These are phyloP conservation scores for Morpho achilles DNA, from an alignment of 2,888 invertebrate species.

Conservation along the genomic window DNA sequence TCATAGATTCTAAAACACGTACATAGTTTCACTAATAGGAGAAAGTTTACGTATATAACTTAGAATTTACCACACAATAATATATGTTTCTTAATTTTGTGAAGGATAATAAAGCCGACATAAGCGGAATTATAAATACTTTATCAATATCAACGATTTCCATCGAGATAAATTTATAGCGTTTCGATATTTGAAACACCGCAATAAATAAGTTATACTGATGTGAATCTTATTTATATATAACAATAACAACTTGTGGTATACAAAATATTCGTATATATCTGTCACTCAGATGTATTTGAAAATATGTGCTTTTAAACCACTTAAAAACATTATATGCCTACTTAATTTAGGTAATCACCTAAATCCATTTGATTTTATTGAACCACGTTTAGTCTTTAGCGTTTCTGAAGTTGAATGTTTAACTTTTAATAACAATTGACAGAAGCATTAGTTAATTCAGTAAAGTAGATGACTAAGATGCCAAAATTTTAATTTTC, in stretches of 20 bases:
- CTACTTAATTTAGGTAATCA: background rate
- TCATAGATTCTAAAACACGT: slow-evolving; percentile 26
- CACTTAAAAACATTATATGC: too few relatives aligned
- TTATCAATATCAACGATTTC: background rate
- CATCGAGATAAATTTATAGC: background rate
- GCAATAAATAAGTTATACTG: background rate
- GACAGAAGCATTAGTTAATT: slow-evolving; percentile 3
- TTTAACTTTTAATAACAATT: background rate
- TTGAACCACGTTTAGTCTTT: background rate
- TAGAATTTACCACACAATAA: slow-evolving; percentile 7
- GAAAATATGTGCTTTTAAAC: too few relatives aligned
- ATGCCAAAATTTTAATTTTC: background rate
- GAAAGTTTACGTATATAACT: slow-evolving; percentile 29
- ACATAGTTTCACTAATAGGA: slow-evolving; percentile 18
- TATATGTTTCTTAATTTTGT: slow-evolving; percentile 9
- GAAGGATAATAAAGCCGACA: background rate
- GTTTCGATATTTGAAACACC: background rate
- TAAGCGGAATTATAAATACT: slow-evolving; percentile 1
- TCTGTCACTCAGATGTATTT: too few relatives aligned
- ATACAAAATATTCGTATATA: background rate
- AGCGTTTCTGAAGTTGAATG: background rate
- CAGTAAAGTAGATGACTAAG: background rate
- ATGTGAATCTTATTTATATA: background rate
- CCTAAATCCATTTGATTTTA: background rate
- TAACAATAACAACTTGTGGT: background rate